Base-by-base conservation (phyloP, 2,113 vertebrate genomes). In the Saguinus midas region DNA sequence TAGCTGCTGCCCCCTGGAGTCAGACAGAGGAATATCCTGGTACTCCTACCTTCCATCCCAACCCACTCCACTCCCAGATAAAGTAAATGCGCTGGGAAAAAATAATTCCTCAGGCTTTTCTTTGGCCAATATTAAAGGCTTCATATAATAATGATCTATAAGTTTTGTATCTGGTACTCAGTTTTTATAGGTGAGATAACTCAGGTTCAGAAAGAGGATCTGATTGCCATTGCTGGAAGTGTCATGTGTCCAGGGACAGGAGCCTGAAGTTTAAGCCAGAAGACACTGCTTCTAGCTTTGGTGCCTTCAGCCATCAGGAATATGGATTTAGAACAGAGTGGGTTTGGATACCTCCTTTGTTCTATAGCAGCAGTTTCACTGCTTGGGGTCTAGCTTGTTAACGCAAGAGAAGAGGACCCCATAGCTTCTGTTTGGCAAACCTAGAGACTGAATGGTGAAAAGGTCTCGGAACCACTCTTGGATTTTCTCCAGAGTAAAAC, bases 1-100 rank as follows among this genome's bases (percentile, higher is more conserved):
- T 96, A 88, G 66, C 78, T 98, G 83, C 96, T 98, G 97, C 85
- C 97, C 92, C 73, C 97, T 97, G 58, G 93, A 91, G 97, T 52
- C 72, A 52, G 32, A n/a, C 5, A 79, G 27, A 70, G 55, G 94
- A 92, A 95, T 57, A 73, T 13, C 27, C 17, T 81, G 1, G 0
- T 20, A 52, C 1, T 95, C 35, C 23, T 45, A 35, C 6, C 5
- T 16, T 57, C 1, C 16, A 16, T 52, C 8, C 25, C 8, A 72
- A 43, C 37, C 27, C 21, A 40, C 4, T 12, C 12, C 16, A 11
- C 37, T 66, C 23, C 70, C 5, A 43, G 21, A 6, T 32, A 64
- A 90, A 70, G 64, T 43, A 89, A 94, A 85, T 5, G 18, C n/a
- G 25, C 11, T n/a, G 40, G 23, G 27, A 83, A 58, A 81, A 73